These are phyloP conservation scores for Pollimyrus isidori DNA, from an alignment of 2,113 vertebrate species.

Conservation along the genomic window DNA sequence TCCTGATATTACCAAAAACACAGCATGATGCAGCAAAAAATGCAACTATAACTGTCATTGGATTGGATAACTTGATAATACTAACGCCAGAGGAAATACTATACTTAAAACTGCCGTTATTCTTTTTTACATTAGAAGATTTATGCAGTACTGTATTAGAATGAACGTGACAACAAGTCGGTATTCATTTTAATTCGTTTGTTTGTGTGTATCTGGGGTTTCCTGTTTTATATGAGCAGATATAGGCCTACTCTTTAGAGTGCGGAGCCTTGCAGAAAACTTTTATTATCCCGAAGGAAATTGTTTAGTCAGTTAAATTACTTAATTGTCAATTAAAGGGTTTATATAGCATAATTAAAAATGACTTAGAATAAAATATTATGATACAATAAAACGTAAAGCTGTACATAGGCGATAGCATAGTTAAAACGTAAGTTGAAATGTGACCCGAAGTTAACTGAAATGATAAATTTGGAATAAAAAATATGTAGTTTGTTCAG, in stretches of 20 bases:
- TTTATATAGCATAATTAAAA: neutral
- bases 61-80: neutral
- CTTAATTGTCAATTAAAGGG: neutral
- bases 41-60: neutral
- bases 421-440: neutral
- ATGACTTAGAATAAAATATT: neutral
- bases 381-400: neutral
- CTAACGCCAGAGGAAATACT: neutral
- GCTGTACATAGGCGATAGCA: neutral
- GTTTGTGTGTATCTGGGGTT: neutral
- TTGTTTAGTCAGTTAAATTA: neutral
- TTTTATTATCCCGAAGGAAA: neutral
- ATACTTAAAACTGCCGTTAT: neutral
- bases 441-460: neutral
- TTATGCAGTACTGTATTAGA: neutral
- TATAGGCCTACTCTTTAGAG: neutral
- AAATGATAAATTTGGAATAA: neutral
- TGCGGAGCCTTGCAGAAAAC: neutral
- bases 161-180: neutral
- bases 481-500: neutral
- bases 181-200: neutral
- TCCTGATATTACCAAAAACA: neutral
- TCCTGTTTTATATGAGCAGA: neutral
- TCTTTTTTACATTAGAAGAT: neutral
- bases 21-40: neutral